These are phyloP conservation scores for Chromobotia macracanthus DNA, from an alignment of 2,797 vertebrate genomes.

Conservation along the genomic window DNA sequence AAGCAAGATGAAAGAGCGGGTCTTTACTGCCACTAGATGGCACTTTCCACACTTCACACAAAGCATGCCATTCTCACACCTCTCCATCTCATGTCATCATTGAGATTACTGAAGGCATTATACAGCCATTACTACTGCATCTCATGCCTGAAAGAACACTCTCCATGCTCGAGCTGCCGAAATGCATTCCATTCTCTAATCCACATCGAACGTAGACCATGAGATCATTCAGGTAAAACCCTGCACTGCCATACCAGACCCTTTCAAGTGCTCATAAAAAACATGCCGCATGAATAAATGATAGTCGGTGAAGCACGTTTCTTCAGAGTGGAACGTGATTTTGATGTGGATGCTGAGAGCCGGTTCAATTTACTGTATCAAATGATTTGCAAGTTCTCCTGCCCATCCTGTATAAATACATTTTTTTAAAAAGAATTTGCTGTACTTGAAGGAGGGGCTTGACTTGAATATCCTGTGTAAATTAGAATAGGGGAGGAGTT, in stretches of 20 bases:
- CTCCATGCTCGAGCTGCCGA: conserved; percentile 35
- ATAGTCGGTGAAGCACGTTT: conserved; percentile 23
- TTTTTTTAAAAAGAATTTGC: not conserved
- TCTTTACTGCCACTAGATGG: conserved; percentile 64
- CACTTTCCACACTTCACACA: conserved; percentile 65
- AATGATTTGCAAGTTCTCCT: not conserved
- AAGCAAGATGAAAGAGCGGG: conserved; percentile 32
- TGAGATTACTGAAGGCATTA: conserved; percentile 58
- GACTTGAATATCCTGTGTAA: not conserved
- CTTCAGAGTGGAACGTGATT: conserved; percentile 29
- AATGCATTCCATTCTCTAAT: conserved; percentile 52
- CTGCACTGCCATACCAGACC: conserved; percentile 38
- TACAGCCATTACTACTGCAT: conserved; percentile 51
- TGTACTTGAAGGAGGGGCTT: not conserved
- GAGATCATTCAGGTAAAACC: conserved; percentile 48
- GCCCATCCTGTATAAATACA: not conserved
- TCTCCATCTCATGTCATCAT: conserved; percentile 54
- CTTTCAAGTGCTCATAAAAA: conserved; percentile 49
- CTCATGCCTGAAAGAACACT: conserved; percentile 47
- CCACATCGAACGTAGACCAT: conserved; percentile 33
- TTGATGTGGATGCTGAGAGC: conserved; percentile 22
- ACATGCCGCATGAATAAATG: conserved; percentile 50
- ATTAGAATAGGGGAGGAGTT: not conserved
- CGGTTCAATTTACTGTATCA: conserved; percentile 9
- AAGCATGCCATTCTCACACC: conserved; percentile 51